A percentile compares a stretch with the other conserved stretches of the same genome.
Conservation (phyloP, 1,140 invertebrate species). For the Nymphalis io region DNA sequence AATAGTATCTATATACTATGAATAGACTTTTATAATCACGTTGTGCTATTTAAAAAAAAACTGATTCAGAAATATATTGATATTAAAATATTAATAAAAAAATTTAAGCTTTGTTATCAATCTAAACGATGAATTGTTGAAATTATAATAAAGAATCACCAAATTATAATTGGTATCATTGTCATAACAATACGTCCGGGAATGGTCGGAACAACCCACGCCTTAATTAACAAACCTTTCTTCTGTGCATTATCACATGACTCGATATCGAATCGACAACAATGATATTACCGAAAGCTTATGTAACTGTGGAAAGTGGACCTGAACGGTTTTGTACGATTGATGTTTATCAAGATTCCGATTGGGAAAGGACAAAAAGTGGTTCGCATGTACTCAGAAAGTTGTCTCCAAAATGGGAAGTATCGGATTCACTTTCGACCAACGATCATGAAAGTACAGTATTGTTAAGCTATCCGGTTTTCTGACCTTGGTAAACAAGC, state of each 20-base stretch:
- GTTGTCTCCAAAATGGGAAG: conserved; percentile 64
- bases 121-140: conserved; percentile 16
- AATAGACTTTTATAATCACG: no score
- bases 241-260: conserved; percentile 56
- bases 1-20: no score
- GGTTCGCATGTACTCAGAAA: conserved; percentile 65
- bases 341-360: conserved; percentile 64
- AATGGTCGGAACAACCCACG: conserved; percentile 42
- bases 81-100: no score
- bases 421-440: conserved; percentile 64
- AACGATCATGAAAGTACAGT: conserved; percentile 63
- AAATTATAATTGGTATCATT: conserved; percentile 31
- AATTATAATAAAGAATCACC: conserved; percentile 29
- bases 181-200: conserved; percentile 30
- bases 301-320: conserved; percentile 67
- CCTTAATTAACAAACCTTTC: conserved; percentile 64
- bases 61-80: no score
- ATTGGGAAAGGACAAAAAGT: conserved; percentile 73
- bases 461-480: conserved; percentile 58
- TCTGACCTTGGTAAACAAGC: conserved; percentile 62
- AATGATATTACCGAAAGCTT: conserved; percentile 57
- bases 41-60: no score
- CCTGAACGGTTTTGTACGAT: conserved; percentile 57
- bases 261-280: conserved; percentile 48
- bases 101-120: not conserved